Base-by-base conservation (phyloP, 1,140 invertebrate genomes). In the Acarapis woodi region DNA sequence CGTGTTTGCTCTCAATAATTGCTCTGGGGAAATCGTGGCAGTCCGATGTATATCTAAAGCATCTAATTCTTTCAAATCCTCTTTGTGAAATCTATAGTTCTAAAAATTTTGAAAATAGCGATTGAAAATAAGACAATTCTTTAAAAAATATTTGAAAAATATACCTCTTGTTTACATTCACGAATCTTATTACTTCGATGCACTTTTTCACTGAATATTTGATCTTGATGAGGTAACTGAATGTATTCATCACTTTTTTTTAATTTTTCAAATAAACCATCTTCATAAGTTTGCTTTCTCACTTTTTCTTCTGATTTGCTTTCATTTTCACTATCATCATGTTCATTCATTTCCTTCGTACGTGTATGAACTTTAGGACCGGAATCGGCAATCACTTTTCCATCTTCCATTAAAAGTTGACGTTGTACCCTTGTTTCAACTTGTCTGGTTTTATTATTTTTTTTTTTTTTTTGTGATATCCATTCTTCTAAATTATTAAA, bases 281-380 rank as follows among this genome's bases (percentile, higher is more conserved):
- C 14, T 18, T 21, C 18, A 3, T 12, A n/a, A n/a, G n/a, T n/a
- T n/a, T n/a, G n/a, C n/a, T 20, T 23, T 35, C 10, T 15, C 21
- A 8, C 36, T 31, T 22, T 31, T 42, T 38, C 40, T 51, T 44
- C 18, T 29, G 10, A 4, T 24, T 29, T 29, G 4, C 12, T 8
- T 15, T 6, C 6, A 19, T 30, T 30, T 45, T 50, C 47, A 23
- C 41, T 41, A 29, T 48, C 75, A 49, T 82, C 72, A 21, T 73
- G 77, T 45, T 79, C 70, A 6, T 73, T 75, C 50, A 83, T 77
- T 55, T 83, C 76, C 21, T 73, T 71, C 31, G 73, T 80, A 41
- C 76, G 77, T 38, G 75, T 80, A 42, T 74, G 79, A 44, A 85
- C 73, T 48, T 78, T 67, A 1, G 78, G 78, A 1, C 77, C 78